Conservation (phyloP, 2,113 vertebrate genomes). For the Pangasianodon gigas region DNA sequence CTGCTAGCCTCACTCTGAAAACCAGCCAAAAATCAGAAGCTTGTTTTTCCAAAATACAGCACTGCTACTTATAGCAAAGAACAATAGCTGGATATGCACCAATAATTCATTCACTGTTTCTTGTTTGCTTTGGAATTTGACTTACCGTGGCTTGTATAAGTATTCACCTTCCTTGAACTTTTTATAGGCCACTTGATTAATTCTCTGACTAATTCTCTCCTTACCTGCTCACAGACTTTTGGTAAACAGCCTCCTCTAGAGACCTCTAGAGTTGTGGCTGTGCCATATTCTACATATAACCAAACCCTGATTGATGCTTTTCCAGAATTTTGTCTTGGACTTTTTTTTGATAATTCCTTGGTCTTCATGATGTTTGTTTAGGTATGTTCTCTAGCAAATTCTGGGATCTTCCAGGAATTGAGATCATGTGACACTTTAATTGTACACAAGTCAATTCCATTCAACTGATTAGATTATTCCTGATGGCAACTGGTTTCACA, state of each 20-base stretch:
- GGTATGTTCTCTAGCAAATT: neutral
- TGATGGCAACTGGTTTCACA: neutral
- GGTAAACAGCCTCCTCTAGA: neutral
- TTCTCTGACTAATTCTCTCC: neutral
- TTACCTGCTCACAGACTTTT: neutral
- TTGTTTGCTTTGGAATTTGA: neutral
- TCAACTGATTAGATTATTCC: neutral
- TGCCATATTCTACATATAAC: neutral
- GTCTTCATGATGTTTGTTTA: neutral
- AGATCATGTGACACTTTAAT: neutral
- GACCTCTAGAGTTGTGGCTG: neutral
- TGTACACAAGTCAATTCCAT: neutral
- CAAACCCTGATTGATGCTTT: neutral
- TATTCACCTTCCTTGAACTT: neutral
- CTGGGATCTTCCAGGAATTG: neutral
- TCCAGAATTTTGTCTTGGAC: neutral
- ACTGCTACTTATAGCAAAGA: neutral
- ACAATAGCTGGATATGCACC: neutral
- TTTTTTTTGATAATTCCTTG: neutral
- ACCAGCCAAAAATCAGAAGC: neutral
- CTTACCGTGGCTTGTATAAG: neutral
- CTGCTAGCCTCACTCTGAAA: neutral
- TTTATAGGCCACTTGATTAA: neutral
- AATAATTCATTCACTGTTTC: conserved; percentile 6
- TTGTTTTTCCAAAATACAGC: neutral